Base-by-base conservation (phyloP, 2,797 vertebrate genomes). In the Mormyrus proboscirostris region DNA sequence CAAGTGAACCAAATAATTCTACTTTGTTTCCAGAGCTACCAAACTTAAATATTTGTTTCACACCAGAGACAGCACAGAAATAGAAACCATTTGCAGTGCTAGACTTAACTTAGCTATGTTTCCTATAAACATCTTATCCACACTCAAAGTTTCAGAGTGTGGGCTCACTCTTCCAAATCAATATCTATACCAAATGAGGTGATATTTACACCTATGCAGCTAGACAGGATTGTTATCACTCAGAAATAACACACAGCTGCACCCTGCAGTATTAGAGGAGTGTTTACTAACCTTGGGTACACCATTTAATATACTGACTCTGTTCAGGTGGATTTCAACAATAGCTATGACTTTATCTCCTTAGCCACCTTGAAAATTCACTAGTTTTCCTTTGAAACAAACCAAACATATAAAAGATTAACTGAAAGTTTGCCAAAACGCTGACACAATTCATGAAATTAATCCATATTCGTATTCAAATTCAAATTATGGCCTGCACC, bases 101-200 rank as follows among this genome's bases (percentile, higher is more conserved):
- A 69, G 88, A 83, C 57, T 41, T 51, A 29, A 83, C 33, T 14
- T 9, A 25, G 29, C 57, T 69, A 51, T 29, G 50, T 83, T 59
- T 59, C 87, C 53, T 59, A 89, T 89, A 89, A 89, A 89, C 88
- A 89, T 22, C 87, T 51, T 76, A n/a, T 69, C 25, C 25, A 16
- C 49, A 51, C 87, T 79, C 76, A 79, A 41, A 47, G 41, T 47
- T 79, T 79, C 76, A 79, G 41, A 76, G 38, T 79, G 76, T 79
- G 76, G 41, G 33, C 76, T 79, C 76, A 44, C 73, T 79, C 38
- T 44, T 41, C 16, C 76, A 79, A 47, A 79, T 79, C 38, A 79
- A 79, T 47, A 79, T 79, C 76, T 79, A 79, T 79, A 79, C 76
- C 76, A 79, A 79, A 79, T 79, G 76, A 79, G 76, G 76, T 7